Base-by-base conservation (phyloP, 2,113 vertebrate species). In the Collichthys lucidus region DNA sequence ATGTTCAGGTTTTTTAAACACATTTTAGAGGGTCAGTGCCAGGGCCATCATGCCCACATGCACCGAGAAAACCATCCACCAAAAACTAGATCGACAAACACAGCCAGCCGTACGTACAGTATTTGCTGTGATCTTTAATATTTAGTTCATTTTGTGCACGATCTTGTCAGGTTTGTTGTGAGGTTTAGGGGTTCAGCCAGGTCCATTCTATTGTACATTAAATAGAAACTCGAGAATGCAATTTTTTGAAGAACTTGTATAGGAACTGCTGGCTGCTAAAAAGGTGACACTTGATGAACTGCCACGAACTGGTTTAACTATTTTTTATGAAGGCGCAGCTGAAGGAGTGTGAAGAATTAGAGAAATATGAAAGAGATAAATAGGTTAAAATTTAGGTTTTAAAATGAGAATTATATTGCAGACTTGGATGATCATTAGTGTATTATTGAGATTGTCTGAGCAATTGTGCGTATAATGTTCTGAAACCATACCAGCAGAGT, bases 401-500 rank as follows among this genome's bases (percentile, higher is more conserved):
- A 16, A 62, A 62, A 19, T 62, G 9, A 60, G 57, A 60, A 15
- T 35, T 11, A 8, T 57, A 3, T 24, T 59, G 24, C 29, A 29
- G 5, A 8, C 44, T 46, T 46, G 11, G 12, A 46, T 46, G 44
- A 46, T 12, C 44, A 14, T 46, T 12, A 14, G 4, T 4, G 44
- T 46, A 6, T 26, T 15, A 59, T 26, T 26, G 20, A 10, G 42
- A 61, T 63, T 40, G 61, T n/a, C 22, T 49, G 52, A 10, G 20
- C 35, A 57, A 3, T 50, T 17, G 2, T 68, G 11, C n/a, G 42
- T 16, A 72, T 20, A 56, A 69, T 79, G 4, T 69, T 79, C 49
- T n/a, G 46, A 74, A 72, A 35, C 66, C 42, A 44, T 40, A 76
- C 15, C 22, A 64, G 22, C 20, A 40, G 29, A 68, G 52, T 15